These are phyloP conservation scores for Pseudoatta argentina DNA, from an alignment of 1,140 invertebrate genomes.

Conservation along the genomic window DNA sequence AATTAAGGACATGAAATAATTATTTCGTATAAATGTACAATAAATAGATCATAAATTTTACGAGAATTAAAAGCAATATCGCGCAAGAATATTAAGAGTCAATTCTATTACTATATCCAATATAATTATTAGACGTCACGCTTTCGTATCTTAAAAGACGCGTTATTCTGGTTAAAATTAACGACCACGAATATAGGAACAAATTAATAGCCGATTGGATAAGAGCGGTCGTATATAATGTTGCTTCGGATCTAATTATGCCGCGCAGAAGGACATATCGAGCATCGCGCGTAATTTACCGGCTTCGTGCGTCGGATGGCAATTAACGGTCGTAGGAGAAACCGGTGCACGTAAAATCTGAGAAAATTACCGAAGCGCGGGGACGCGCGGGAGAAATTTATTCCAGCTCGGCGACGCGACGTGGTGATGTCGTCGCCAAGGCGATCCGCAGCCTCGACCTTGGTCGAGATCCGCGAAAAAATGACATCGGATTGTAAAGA, in stretches of 20 bases:
- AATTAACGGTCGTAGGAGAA: slow-evolving; percentile 54
- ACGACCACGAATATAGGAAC: slow-evolving; percentile 4
- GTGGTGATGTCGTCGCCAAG: slow-evolving; percentile 27
- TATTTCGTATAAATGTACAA: background rate
- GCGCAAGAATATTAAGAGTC: background rate
- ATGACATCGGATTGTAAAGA: slow-evolving; percentile 67
- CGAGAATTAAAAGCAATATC: background rate
- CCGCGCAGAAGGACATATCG: background rate
- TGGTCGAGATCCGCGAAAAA: slow-evolving; percentile 25
- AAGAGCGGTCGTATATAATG: slow-evolving; percentile 2
- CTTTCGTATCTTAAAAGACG: background rate
- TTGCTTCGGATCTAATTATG: slow-evolving; percentile 44
- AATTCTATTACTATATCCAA: background rate
- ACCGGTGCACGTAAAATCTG: slow-evolving; percentile 50
- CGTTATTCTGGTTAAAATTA: slow-evolving; percentile 39
- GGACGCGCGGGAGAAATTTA: background rate
- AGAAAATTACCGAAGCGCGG: slow-evolving; percentile 30
- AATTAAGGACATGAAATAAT: background rate
- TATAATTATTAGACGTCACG: background rate
- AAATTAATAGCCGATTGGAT: slow-evolving; percentile 39
- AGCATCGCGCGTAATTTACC: slow-evolving; percentile 31
- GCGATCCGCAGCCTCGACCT: slow-evolving; percentile 15
- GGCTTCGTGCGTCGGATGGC: slow-evolving; percentile 12
- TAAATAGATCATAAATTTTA: background rate
- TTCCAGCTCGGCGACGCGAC: slow-evolving; percentile 18